Conservation (phyloP, 2,888 invertebrate species). For the Cryptosula pallasiana region DNA sequence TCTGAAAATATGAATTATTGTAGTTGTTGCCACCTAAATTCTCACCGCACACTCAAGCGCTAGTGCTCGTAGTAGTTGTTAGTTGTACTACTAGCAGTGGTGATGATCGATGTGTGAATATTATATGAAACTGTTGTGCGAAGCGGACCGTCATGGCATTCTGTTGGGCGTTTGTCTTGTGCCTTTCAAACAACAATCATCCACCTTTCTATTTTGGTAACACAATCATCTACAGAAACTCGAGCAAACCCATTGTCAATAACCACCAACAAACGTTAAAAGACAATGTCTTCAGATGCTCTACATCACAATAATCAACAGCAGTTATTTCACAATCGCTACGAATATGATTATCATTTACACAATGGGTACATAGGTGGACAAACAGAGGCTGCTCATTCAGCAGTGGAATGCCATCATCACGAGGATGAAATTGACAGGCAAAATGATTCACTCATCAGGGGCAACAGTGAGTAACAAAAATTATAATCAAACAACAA, state of each 20-base stretch:
- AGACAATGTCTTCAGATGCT: constrained; percentile 21
- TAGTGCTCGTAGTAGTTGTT: too few relatives aligned
- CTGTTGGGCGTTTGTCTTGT: background rate
- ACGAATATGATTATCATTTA: background rate
- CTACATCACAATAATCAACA: constrained; percentile 15
- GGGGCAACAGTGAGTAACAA: constrained; percentile 23
- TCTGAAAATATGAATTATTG: too few relatives aligned
- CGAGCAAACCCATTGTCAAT: background rate
- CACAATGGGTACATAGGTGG: background rate
- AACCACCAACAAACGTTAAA: background rate
- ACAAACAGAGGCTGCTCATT: background rate
- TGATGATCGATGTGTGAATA: too few relatives aligned
- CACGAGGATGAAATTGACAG: background rate
- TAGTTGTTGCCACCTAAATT: too few relatives aligned
- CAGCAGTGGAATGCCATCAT: background rate
- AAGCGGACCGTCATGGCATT: background rate
- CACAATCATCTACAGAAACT: background rate
- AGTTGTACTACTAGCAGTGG: too few relatives aligned
- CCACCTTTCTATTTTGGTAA: background rate
- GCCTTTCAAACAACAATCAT: constrained; percentile 18
- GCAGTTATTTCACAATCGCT: constrained; percentile 12
- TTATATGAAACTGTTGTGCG: background rate
- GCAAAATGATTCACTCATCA: constrained; percentile 5
- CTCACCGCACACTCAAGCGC: too few relatives aligned
- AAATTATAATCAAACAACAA: too few relatives aligned